These are phyloP conservation scores for Phengaris alcon DNA, from an alignment of 2,888 invertebrate species.

Conservation along the genomic window DNA sequence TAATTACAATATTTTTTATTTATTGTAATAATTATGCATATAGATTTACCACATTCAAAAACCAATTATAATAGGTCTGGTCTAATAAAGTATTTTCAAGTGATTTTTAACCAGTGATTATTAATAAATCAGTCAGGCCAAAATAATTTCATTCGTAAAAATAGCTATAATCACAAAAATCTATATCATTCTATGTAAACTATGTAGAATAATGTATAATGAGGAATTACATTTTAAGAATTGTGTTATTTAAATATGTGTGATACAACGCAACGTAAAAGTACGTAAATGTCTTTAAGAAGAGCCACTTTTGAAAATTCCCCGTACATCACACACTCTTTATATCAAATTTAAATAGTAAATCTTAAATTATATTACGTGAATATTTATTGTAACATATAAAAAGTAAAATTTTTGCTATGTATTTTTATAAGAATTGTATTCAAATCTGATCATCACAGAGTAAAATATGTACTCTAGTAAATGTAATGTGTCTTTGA, in stretches of 20 bases:
- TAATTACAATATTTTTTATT: not conserved
- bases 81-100: constrained; percentile 1
- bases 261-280: no score
- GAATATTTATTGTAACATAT: not conserved
- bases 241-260: no score
- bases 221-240: not conserved
- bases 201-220: no score
- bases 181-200: not conserved
- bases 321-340: not conserved
- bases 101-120: constrained; percentile 24
- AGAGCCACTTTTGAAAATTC: no score
- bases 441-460: not conserved
- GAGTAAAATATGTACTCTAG: not conserved
- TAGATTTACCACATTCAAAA: not conserved
- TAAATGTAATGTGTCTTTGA: no score
- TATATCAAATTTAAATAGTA: not conserved
- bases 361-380: constrained; percentile 13
- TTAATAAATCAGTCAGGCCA: not conserved
- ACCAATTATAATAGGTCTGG: not conserved
- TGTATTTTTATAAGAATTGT: not conserved
- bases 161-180: not conserved
- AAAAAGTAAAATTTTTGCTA: constrained; percentile 9
- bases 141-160: constrained; percentile 5
- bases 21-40: not conserved
- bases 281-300: no score